Conservation (phyloP, 2,888 invertebrate genomes). For the Agrilus mali region DNA sequence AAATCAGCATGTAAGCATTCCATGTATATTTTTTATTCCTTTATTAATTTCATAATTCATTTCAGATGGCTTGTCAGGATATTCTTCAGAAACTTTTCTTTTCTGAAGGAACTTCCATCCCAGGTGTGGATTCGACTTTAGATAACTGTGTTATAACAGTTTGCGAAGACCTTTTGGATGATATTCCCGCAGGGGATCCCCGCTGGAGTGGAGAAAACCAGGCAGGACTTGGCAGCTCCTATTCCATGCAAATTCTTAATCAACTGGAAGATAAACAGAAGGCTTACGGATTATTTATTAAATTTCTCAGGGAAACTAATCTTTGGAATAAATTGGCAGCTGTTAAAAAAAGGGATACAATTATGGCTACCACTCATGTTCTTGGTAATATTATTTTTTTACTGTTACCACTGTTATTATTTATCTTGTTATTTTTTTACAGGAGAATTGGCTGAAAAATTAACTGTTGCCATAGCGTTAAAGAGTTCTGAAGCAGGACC, state of each 20-base stretch:
- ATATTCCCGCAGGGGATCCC: conserved; percentile 82
- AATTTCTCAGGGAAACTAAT: conserved; percentile 58
- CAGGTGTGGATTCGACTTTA: conserved; percentile 37
- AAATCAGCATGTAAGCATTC: conserved; percentile 31
- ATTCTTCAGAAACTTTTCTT: conserved; percentile 38
- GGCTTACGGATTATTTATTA: conserved; percentile 62
- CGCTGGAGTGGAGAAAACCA: conserved; percentile 40
- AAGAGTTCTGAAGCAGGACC: conserved; percentile 48
- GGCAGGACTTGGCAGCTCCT: conserved; percentile 53
- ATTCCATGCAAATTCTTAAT: conserved; percentile 70
- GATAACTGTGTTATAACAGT: conserved; percentile 52
- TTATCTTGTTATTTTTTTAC: conserved; percentile 5
- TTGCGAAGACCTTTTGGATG: conserved; percentile 70
- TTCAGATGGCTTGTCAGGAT: conserved; percentile 34
- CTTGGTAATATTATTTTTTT: conserved; percentile 11
- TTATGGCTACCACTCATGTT: conserved; percentile 41
- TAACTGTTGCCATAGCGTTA: conserved; percentile 60
- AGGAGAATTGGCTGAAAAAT: conserved; percentile 66
- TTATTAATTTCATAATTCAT: conserved; percentile 6
- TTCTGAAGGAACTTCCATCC: conserved; percentile 26
- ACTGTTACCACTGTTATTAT: not conserved
- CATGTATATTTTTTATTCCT: not conserved
- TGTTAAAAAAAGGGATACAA: conserved; percentile 27
- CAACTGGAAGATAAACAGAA: conserved; percentile 82
- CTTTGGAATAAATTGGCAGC: conserved; percentile 50